A percentile compares a stretch with the other conserved stretches of the same genome.
Evolutionary conservation across 2,113 vertebrate species (phyloP).

Genomic region (Callopanchax toddi): DNA sequence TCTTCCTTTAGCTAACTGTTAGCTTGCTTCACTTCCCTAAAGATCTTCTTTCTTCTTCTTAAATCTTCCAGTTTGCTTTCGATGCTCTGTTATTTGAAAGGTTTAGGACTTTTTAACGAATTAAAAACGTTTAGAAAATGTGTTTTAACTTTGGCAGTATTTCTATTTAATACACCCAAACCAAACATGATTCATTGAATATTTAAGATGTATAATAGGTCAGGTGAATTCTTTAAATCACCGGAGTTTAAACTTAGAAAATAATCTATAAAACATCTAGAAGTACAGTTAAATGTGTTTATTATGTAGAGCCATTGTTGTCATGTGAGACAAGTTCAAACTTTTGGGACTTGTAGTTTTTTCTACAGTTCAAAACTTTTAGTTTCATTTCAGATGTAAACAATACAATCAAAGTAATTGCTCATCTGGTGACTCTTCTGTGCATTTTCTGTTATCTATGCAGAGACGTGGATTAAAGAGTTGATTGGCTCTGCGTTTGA

Average conservation of each 20-base stretch:
- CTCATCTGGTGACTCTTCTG: neutral
- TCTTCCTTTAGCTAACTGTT: conserved; percentile 33
- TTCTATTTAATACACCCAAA: neutral
- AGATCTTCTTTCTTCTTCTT: neutral
- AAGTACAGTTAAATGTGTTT: too few relatives aligned
- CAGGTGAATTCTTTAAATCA: too few relatives aligned
- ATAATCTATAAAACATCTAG: neutral
- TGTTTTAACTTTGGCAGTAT: neutral
- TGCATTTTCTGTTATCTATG: conserved; percentile 12
- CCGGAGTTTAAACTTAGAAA: too few relatives aligned
- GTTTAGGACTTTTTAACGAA: neutral
- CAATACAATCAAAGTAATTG: neutral
- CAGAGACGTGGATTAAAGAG: neutral
- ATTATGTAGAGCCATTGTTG: too few relatives aligned
- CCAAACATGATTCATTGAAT: neutral
- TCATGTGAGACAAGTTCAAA: conserved; percentile 42
- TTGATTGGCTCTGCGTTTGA: conserved; percentile 5
- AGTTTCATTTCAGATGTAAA: neutral
- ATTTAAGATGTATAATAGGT: neutral
- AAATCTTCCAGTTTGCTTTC: neutral
- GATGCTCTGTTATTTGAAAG: fast-evolving
- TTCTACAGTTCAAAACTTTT: neutral
- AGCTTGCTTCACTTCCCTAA: conserved; percentile 45
- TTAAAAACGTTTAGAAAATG: neutral
- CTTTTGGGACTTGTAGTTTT: conserved; percentile 1